Base-by-base conservation (phyloP, 2,888 invertebrate species). In the Pasiphila rectangulata region DNA sequence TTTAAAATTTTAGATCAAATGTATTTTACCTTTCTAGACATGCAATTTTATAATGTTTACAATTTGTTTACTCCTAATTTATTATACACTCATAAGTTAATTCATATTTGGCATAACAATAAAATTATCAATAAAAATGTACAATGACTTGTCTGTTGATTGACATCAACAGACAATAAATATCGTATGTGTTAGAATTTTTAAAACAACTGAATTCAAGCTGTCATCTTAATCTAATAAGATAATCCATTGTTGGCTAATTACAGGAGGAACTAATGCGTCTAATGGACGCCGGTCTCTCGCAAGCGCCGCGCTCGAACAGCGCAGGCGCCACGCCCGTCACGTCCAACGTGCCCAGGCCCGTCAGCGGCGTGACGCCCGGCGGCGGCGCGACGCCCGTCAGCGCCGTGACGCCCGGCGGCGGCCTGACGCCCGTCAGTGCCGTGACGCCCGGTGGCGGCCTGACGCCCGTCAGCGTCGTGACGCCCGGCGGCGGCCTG, bases 221-320 rank as follows among this genome's bases (percentile, higher is more conserved):
- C n/a, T n/a, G n/a, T n/a, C n/a, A n/a, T n/a, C n/a, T n/a, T n/a
- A n/a, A n/a, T n/a, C n/a, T n/a, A n/a, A n/a, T n/a, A n/a, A n/a
- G n/a, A n/a, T n/a, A n/a, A n/a, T n/a, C 5, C 25, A 25, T 12
- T 25, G n/a, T 29, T 12, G 3, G n/a, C 29, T 15, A 9, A 15
- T 12, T 94, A 17, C 94, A 96, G 85, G 96, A 97, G 75, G 97
- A 97, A 72, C 83, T 96, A 13, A 93, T 96, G 90, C 93, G 95
- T 35, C 89, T 97, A 16, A 97, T 97, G 67, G 95, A 95, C 79
- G 96, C 95, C 0, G 96, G 96, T 56, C 65, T 86, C 3, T 76
- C 90, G 75, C 55, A 92, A 6, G 59, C 49, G 5, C 34, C 51
- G 12, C 49, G 59, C 7, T 70, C 91, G 4, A 59, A 81, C 91